phyloP scores from a whole-genome alignment of 2,797 vertebrate genomes.

The Phoxinus dragarum region DNA sequence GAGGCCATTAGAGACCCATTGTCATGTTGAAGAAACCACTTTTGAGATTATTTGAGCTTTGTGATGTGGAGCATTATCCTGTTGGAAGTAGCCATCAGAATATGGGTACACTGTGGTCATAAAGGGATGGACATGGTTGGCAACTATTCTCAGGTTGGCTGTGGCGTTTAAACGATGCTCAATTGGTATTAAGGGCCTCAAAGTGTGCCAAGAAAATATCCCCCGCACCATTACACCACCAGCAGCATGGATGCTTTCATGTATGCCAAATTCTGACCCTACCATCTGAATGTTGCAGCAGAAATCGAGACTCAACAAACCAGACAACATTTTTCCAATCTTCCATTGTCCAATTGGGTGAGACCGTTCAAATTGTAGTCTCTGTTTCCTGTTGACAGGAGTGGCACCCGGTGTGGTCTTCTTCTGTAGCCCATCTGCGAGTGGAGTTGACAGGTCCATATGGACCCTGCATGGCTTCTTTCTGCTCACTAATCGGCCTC shows the following conservation, averaged over 20 bases:
- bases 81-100: too few species aligned
- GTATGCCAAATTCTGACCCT: conserved; percentile 39
- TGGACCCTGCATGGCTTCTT: background rate
- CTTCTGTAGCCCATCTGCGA: background rate
- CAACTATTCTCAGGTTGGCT: too few species aligned
- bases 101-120: too few species aligned
- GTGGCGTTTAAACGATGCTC: too few species aligned
- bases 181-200: background rate
- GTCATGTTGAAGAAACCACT: too few species aligned
- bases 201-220: background rate
- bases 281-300: conserved; percentile 40
- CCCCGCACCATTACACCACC: background rate
- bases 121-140: too few species aligned
- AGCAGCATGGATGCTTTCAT: background rate
- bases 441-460: conserved; percentile 8
- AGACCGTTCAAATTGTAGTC: background rate
- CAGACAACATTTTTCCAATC: background rate
- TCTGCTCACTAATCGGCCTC: background rate
- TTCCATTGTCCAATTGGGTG: background rate
- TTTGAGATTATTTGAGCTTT: too few species aligned
- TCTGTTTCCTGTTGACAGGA: background rate
- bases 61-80: too few species aligned
- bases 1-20: background rate
- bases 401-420: background rate
- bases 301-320: conserved; percentile 13